Evolutionary conservation across 2,797 vertebrate species (phyloP), one percentile per base, ranked within the genome.

Genomic region (Intellagama lesueurii): DNA sequence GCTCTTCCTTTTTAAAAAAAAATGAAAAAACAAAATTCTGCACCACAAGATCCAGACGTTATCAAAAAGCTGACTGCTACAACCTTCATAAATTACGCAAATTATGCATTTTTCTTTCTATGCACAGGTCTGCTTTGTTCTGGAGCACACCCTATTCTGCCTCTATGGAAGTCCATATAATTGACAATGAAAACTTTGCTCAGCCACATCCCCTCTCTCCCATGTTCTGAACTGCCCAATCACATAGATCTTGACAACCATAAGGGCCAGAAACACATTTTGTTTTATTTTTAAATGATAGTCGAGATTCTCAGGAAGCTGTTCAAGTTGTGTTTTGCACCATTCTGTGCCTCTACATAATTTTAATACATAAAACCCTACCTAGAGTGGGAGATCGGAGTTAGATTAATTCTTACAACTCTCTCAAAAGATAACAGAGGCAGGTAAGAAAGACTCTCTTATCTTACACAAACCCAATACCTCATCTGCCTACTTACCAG

Each of bases 401-500:
- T 1, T 28, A 8, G n/a, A 35, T 16, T 14, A 47, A 64, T 28
- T 66, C 17, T n/a, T 26, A 32, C 22, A 17, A 87, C 80, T 32
- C 32, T 80, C 16, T 52, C 32, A 52, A 6, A n/a, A 22, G 32
- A 2, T 56, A 30, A 49, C 16, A 72, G 40, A 81, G 4, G 16
- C 16, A 17, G 5, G 40, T 47, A 7, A 19, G 72, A 4, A 28
- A 26, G 8, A 4, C 8, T 19, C n/a, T 35, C 64, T 80, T 64
- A 5, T 35, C 0, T n/a, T 68, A n/a, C 0, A 2, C 32, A 78
- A 47, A 5, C 6, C 66, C 32, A 68, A n/a, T 24, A 64, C 16
- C 7, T 22, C 2, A 85, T 93, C 94, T 86, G 66, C 24, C 52
- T 30, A 73, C 91, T 40, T 90, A 98, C 97, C 97, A 84, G 96